phyloP scores from a whole-genome alignment of 2,888 invertebrate species.

The Bellardia bayeri region DNA sequence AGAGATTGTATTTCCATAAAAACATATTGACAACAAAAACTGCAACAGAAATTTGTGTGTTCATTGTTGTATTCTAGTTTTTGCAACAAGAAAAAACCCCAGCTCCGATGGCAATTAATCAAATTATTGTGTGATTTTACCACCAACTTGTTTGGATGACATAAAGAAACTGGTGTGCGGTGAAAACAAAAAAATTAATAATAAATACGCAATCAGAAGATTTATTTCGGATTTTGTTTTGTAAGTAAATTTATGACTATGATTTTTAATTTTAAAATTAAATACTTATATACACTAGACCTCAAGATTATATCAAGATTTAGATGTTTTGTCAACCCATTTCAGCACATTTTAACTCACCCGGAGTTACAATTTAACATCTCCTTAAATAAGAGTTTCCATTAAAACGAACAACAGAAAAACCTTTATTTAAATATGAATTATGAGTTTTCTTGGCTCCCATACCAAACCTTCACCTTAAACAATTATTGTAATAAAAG shows the following conservation, averaged over 20 bases:
- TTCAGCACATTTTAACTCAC: too few relatives aligned
- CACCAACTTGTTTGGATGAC: constrained; percentile 33
- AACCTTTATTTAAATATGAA: too few relatives aligned
- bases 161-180: constrained; percentile 31
- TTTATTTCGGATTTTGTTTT: constrained; percentile 1
- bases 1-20: constrained; percentile 4
- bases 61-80: too few relatives aligned
- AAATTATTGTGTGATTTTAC: constrained; percentile 44
- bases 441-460: too few relatives aligned
- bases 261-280: neutral
- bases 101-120: constrained; percentile 49
- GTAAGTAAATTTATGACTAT: constrained; percentile 9
- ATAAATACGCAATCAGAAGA: constrained; percentile 1
- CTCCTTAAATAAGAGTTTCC: neutral
- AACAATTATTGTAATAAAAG: too few relatives aligned
- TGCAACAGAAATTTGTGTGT: neutral
- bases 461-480: too few relatives aligned
- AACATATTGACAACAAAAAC: neutral
- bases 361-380: neutral
- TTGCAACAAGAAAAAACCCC: neutral
- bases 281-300: too few relatives aligned
- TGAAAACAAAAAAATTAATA: neutral
- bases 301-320: too few relatives aligned
- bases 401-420: too few relatives aligned
- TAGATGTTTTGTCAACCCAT: too few relatives aligned